Conservation (phyloP, 53 echinoderm and acorn worm species). For the Antedon mediterranea region DNA sequence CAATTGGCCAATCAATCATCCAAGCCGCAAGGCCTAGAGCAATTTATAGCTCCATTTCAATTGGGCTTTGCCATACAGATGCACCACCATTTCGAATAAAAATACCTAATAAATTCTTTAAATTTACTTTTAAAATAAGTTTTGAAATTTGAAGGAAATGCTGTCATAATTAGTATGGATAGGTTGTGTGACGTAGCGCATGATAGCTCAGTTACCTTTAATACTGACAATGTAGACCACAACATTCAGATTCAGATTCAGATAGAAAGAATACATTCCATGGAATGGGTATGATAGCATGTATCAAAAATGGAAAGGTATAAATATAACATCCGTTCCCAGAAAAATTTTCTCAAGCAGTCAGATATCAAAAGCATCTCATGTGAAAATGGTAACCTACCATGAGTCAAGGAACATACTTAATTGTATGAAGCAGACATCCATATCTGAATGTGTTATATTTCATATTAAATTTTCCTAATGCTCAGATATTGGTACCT, state of each 20-base stretch:
- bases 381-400: too few relatives aligned
- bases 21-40: conserved; percentile 11
- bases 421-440: too few relatives aligned
- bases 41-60: conserved; percentile 30
- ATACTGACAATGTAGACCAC: conserved; percentile 56
- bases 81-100: conserved; percentile 44
- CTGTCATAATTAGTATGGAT: conserved; percentile 9
- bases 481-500: too few relatives aligned
- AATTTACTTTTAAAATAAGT: conserved; percentile 19
- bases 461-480: too few relatives aligned
- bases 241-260: conserved; percentile 39
- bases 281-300: conserved; percentile 57
- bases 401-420: too few relatives aligned
- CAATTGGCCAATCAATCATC: conserved; percentile 25
- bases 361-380: too few relatives aligned
- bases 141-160: conserved; percentile 20
- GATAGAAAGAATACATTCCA: conserved; percentile 51
- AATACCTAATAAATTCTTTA: conserved; percentile 29
- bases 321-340: conserved; percentile 6
- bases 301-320: conserved; percentile 38
- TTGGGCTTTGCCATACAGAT: conserved; percentile 38
- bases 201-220: too few relatives aligned
- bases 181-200: neutral
- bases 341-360: conserved; percentile 13
- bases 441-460: too few relatives aligned